Evolutionary conservation across 2,797 vertebrate species (phyloP), one percentile per base, ranked within the genome.

Genomic region (Phaenicophaeus curvirostris): DNA sequence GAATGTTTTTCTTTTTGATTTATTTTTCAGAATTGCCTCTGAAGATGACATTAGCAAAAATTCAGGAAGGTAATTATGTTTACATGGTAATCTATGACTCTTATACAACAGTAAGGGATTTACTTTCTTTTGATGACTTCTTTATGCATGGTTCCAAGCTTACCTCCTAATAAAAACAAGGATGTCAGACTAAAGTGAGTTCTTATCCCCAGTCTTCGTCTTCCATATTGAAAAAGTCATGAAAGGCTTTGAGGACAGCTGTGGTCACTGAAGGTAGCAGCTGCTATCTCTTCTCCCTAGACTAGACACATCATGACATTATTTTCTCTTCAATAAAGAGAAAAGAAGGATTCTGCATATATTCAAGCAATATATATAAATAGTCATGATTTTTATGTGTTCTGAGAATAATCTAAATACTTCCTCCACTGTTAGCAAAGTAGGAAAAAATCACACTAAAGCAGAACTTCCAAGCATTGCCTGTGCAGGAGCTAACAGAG

Each of bases 21-120:
- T 96, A 5, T 69, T 30, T 96, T 97, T 11, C 82, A 98, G 98
- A 76, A 87, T 63, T 90, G 27, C 28, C 35, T 73, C 48, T 7
- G 63, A 96, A 63, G 77, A 42, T 7, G 54, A 31, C 4, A 8
- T 61, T 37, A 51, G 10, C 31, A 71, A 77, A 65, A 80, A 54
- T 67, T 13, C 58, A 57, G 50, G 78, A 93, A 93, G 98, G 97
- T 98, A 85, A 96, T 67, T 63, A 58, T 20, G 9, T 80, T 87
- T 88, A 51, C 9, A 7, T 57, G 10, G 2, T 61, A 35, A 75
- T 39, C 35, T 78, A 39, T 75, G 23, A 18, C 24, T 66, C 6
- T 42, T 61, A 19, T n/a, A 28, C 14, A 24, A 8, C 1, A 8
- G 25, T 57, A 74, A 68, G 6, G 5, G 14, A 37, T 74, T 79